phyloP scores from a whole-genome alignment of 2,888 invertebrate species.

The Pycnomerus fuliginosus region DNA sequence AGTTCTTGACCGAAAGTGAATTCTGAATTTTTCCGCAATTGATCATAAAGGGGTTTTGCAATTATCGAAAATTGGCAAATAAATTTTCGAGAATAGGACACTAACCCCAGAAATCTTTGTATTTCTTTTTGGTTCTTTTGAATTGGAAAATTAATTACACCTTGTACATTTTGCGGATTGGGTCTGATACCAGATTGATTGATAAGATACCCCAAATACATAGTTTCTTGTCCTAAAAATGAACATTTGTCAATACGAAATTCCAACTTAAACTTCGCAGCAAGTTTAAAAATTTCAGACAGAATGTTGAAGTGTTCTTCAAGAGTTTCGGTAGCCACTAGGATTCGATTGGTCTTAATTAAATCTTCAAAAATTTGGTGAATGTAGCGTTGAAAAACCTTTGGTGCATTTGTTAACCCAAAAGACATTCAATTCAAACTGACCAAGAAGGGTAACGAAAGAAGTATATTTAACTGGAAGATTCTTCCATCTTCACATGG shows the following conservation, averaged over 20 bases:
- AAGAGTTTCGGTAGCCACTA: constrained; percentile 3
- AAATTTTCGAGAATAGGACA: not conserved
- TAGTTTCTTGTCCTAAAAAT: constrained; percentile 19
- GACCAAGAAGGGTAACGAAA: constrained; percentile 35
- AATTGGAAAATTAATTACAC: not conserved
- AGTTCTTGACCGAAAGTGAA: constrained; percentile 11
- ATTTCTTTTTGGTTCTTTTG: constrained; percentile 7
- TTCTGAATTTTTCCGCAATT: not conserved
- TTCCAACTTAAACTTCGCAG: constrained; percentile 5
- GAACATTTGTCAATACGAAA: constrained; percentile 23
- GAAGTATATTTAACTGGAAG: constrained; percentile 36
- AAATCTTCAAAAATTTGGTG: constrained; percentile 6
- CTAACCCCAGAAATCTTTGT: constrained; percentile 7
- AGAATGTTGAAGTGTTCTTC: constrained; percentile 6
- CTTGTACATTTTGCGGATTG: constrained; percentile 10
- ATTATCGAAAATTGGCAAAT: not conserved
- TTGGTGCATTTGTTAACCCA: constrained; percentile 35
- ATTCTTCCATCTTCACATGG: constrained; percentile 36
- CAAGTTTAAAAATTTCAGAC: constrained; percentile 1
- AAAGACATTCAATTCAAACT: constrained; percentile 31
- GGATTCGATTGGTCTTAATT: constrained; percentile 1
- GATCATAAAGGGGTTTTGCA: not conserved
- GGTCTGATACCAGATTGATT: constrained; percentile 19
- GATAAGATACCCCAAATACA: constrained; percentile 12
- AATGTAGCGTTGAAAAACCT: constrained; percentile 39